Percentiles rank a stretch among this genome's conserved stretches.
Conservation (phyloP, 2,113 vertebrate species). For the Salvelinus fontinalis region DNA sequence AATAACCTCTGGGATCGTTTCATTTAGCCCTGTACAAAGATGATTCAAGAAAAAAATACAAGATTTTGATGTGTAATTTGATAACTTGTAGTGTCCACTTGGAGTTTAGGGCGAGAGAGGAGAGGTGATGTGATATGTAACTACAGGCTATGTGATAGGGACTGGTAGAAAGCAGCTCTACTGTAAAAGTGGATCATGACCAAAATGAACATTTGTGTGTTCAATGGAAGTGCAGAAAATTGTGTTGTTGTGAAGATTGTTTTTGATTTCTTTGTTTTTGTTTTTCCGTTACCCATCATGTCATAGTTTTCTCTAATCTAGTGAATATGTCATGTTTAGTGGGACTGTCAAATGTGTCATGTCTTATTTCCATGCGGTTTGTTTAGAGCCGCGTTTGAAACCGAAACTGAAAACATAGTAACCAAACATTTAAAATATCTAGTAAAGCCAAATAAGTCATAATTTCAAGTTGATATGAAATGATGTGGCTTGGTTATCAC, state of each 20-base stretch:
- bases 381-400: slow-evolving; percentile 86
- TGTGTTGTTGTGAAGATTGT: slow-evolving; percentile 86
- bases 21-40: slow-evolving; percentile 95
- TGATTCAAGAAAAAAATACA: slow-evolving; percentile 57
- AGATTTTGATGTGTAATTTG: slow-evolving; percentile 78
- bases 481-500: slow-evolving; percentile 96
- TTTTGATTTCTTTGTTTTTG: slow-evolving; percentile 60
- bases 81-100: slow-evolving; percentile 83
- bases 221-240: slow-evolving; percentile 95
- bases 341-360: slow-evolving; percentile 84
- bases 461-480: slow-evolving; percentile 97
- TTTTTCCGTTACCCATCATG: slow-evolving; percentile 55
- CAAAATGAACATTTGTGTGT: slow-evolving; percentile 91
- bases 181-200: slow-evolving; percentile 89
- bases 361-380: slow-evolving; percentile 75
- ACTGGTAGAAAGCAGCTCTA: slow-evolving; percentile 86
- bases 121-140: slow-evolving; percentile 65
- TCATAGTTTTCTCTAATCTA: slow-evolving; percentile 76
- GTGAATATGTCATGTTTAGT: slow-evolving; percentile 93
- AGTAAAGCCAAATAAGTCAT: slow-evolving; percentile 99
- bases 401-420: slow-evolving; percentile 95
- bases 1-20: slow-evolving; percentile 99
- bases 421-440: slow-evolving; percentile 99
- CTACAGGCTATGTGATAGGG: slow-evolving; percentile 43
- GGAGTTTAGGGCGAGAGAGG: slow-evolving; percentile 67